These are phyloP conservation scores for Cybosia mesomella DNA, from an alignment of 2,888 invertebrate species.

Conservation along the genomic window DNA sequence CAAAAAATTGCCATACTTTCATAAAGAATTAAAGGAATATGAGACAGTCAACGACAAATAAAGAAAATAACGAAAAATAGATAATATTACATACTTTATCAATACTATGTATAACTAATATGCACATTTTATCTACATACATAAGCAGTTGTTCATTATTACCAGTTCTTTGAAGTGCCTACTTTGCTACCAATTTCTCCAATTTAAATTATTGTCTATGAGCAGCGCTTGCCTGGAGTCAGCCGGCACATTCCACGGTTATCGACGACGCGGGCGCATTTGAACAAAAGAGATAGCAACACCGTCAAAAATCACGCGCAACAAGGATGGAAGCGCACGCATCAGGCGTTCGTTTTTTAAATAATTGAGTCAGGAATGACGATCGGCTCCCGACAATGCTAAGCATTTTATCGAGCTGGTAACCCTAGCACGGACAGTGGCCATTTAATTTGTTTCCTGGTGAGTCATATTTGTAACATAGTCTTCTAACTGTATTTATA, in stretches of 20 bases:
- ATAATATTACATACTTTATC: no score
- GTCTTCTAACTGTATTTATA: constrained; percentile 54
- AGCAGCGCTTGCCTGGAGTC: constrained; percentile 83
- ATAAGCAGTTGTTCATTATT: constrained; percentile 65
- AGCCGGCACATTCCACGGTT: constrained; percentile 85
- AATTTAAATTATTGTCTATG: constrained; percentile 86
- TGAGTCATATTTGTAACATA: constrained; percentile 69
- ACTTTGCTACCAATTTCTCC: constrained; percentile 82
- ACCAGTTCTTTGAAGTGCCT: constrained; percentile 67
- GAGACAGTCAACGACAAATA: no score
- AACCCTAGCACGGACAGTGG: constrained; percentile 79
- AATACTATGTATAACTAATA: no score
- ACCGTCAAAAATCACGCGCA: constrained; percentile 64
- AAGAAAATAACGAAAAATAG: no score
- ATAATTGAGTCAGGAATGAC: constrained; percentile 85
- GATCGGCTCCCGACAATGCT: constrained; percentile 82
- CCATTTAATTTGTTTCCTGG: constrained; percentile 79
- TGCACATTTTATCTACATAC: no score
- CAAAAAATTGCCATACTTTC: no score
- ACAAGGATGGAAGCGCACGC: constrained; percentile 71
- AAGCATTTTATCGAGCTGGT: constrained; percentile 81
- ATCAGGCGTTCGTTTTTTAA: constrained; percentile 81
- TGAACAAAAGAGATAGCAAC: constrained; percentile 66
- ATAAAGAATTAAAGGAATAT: no score
- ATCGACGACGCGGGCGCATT: constrained; percentile 80